Base-by-base conservation (phyloP, 2,113 vertebrate species). In the Rallus limicola region DNA sequence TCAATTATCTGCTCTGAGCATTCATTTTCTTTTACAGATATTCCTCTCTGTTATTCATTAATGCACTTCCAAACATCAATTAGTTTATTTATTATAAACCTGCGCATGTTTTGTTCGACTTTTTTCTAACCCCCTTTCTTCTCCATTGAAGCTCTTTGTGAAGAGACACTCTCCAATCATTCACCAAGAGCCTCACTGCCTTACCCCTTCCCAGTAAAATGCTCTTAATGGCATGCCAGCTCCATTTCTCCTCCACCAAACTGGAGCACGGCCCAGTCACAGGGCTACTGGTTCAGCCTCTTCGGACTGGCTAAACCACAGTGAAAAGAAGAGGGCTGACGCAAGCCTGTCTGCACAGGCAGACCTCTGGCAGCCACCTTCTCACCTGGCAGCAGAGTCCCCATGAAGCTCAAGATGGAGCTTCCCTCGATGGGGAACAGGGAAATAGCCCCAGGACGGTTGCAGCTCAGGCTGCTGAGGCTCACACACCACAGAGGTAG, bases 1-100 rank as follows among this genome's bases (percentile, higher is more conserved):
- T 94, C 95, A 96, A 69, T 95, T 96, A 94, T 76, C 95, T 86
- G 82, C 93, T 95, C 88, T 86, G 76, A 93, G 86, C 88, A 92
- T 86, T 96, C 65, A 86, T 92, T 95, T 96, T 96, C 80, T 88
- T 93, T 82, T 86, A 70, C 92, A 94, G 80, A 89, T 88, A 86
- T 38, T 91, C 90, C 88, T 92, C 76, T 72, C 71, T 0, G 1
- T 80, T 83, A 71, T 48, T 90, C 95, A 95, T 90, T 88, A 93
- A 84, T 82, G 77, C 65, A 84, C 53, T 96, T 94, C 63, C 75
- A 93, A 93, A 94, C 80, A 86, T 82, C 74, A 87, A 65, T 96
- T 94, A 90, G 50, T 63, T 95, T 78, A 74, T 92, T 93, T 94
- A 68, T 90, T 94, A 71, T 75, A 88, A 93, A 79, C 31, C 48